Evolutionary conservation across 2,888 invertebrate species (phyloP).

Genomic region (Leptura quadrifasciata): DNA sequence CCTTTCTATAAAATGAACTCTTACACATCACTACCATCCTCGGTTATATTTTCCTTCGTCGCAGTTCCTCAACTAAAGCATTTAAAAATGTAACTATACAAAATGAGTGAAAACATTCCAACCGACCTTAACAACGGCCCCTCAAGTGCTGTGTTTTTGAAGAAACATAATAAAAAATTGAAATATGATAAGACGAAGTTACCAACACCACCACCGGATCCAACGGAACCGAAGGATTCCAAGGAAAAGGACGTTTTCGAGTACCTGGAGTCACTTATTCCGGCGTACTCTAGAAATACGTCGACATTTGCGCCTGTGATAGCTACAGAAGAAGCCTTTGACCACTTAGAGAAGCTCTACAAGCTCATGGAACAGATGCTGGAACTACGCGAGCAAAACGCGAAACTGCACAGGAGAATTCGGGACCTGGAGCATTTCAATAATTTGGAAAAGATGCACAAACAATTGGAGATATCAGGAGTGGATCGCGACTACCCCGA

Average conservation of each 20-base stretch:
- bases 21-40: not conserved
- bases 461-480: conserved; percentile 71
- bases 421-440: conserved; percentile 84
- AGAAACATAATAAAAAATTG: conserved; percentile 37
- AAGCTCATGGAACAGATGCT: conserved; percentile 86
- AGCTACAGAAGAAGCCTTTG: conserved; percentile 81
- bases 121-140: conserved; percentile 43
- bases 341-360: conserved; percentile 87
- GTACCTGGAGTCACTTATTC: conserved; percentile 72
- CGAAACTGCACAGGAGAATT: conserved; percentile 79
- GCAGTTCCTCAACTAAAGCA: conserved; percentile 15
- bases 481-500: conserved; percentile 76
- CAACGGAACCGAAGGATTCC: conserved; percentile 54
- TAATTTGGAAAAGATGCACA: conserved; percentile 79
- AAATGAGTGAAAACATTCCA: conserved; percentile 61
- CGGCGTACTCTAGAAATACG: conserved; percentile 73
- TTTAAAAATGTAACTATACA: conserved; percentile 37
- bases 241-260: conserved; percentile 72
- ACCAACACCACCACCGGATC: conserved; percentile 74
- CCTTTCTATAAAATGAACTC: not conserved
- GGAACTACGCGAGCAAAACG: conserved; percentile 83
- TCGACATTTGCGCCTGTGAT: conserved; percentile 77
- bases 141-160: conserved; percentile 21
- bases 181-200: conserved; percentile 62
- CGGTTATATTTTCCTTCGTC: not conserved